A percentile compares a stretch with the other conserved stretches of the same genome.
phyloP scores from a whole-genome alignment of 2,113 vertebrate genomes.

The Python bivittatus region DNA sequence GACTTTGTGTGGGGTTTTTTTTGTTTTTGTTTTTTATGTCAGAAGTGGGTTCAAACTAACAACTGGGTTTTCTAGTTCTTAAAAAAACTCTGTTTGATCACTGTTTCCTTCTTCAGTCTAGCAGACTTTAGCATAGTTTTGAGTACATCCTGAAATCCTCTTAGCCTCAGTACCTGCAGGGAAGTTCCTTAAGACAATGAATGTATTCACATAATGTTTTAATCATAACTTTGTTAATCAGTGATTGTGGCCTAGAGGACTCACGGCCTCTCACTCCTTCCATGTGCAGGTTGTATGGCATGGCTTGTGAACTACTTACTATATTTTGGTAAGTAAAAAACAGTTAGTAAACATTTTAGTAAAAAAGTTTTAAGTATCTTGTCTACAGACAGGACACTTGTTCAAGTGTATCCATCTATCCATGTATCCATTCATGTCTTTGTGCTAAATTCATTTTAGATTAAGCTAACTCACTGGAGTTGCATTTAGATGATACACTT shows the following conservation, averaged over 20 bases:
- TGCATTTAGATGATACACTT: background rate
- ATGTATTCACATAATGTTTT: no score
- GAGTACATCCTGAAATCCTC: no score
- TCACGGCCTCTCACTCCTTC: background rate
- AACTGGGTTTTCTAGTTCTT: no score
- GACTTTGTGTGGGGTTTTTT: background rate
- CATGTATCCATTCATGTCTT: background rate
- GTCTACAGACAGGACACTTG: background rate
- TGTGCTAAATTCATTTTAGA: background rate
- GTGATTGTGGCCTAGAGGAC: background rate
- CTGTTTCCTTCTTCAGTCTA: no score
- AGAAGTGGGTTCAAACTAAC: background rate
- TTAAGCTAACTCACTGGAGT: background rate
- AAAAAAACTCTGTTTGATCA: no score
- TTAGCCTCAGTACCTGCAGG: no score
- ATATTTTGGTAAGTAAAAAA: no score
- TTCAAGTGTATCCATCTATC: background rate
- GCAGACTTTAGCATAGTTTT: no score
- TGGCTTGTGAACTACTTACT: background rate
- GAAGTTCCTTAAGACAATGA: no score
- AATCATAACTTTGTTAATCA: background rate
- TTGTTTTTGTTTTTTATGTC: no score
- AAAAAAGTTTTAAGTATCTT: background rate
- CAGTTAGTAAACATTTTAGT: no score
- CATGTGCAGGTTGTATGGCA: background rate